Evolutionary conservation across 1,140 invertebrate genomes (phyloP), one percentile per base, ranked within the genome.

Genomic region (Drosophila punjabiensis): DNA sequence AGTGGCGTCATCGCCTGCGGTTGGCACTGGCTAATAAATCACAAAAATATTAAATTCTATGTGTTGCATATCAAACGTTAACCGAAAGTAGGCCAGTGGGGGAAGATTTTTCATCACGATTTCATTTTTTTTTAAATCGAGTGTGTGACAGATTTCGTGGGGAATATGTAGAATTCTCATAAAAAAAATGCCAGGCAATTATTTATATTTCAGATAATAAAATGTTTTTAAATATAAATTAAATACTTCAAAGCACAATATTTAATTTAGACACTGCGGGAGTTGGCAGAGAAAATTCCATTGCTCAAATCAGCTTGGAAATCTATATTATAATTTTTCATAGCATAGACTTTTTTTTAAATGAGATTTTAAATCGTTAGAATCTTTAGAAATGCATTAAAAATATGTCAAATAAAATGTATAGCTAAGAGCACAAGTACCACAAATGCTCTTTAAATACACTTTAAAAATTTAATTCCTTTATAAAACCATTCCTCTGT

Each of bases 21-120:
- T 68, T 77, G 84, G 77, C 85, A 89, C 50, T 28, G 52, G 77
- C 66, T 81, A 86, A 80, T 88, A 76, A 75, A 80, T 88, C 78
- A 83, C 70, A 88, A 81, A 77, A 53, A 62, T 62, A 74, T 62
- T 41, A 52, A 53, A 37, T 53, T 48, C 58, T 53, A 53, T 53
- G 32, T 62, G 59, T 64, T 32, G 39, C 33, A 43, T 33, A 53
- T 61, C 32, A 45, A 43, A 20, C 16, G 48, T 8, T 33, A 71
- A 47, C 16, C 33, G 11, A 58, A 71, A 69, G n/a, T 69, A 70
- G 68, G 65, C 32, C 68, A 71, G 24, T 47, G 32, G 50, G 39
- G 5, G n/a, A 20, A 20, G 53, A 56, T 37, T 56, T 56, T 56
- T 56, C 14, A 24, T 37, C 14, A 58, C 20, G 20, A 56, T 56